Evolutionary conservation across 2,888 invertebrate genomes (phyloP), one percentile per base, ranked within the genome.

Genomic region (Diabrotica balteata): DNA sequence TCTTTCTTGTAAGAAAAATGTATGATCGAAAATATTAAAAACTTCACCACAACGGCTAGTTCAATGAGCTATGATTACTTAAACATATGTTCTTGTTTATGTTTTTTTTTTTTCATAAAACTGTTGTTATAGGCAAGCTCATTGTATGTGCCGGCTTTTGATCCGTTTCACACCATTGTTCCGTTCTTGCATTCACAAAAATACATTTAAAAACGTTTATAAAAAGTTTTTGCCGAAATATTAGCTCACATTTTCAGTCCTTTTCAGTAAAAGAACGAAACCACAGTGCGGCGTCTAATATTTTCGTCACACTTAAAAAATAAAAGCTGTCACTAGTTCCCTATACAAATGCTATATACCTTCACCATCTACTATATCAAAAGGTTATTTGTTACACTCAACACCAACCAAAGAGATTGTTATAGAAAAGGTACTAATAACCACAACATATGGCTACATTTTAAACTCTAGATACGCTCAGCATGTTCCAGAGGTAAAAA

Each of bases 1-100:
- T 80, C 76, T 80, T 77, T 50, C 53, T 59, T 22, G 22, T 50
- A 4, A 10, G 7, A 55, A n/a, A 43, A 54, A 44, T 4, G 43
- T 55, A 11, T 57, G 50, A 52, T 45, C 52, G 58, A 63, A 63
- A 63, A 63, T 63, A 63, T 63, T 44, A 22, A 63, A 55, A 11
- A 7, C 42, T 55, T 4, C 5, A 32, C 32, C 32, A 32, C 32
- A 32, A 32, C 32, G 32, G 32, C 32, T 32, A 32, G 32, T 32
- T 32, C 17, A 17, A 17, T 17, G 17, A 17, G 17, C 2, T 17
- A n/a, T n/a, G n/a, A n/a, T n/a, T n/a, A n/a, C 17, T 17, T 17
- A n/a, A n/a, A 17, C 17, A 17, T 17, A 32, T 32, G 32, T 32
- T 32, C 4, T 17, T 17, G 2, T 32, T 5, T 32, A 32, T 32